Evolutionary conservation across 2,797 vertebrate species (phyloP).

Genomic region (Pelochelys cantorii): DNA sequence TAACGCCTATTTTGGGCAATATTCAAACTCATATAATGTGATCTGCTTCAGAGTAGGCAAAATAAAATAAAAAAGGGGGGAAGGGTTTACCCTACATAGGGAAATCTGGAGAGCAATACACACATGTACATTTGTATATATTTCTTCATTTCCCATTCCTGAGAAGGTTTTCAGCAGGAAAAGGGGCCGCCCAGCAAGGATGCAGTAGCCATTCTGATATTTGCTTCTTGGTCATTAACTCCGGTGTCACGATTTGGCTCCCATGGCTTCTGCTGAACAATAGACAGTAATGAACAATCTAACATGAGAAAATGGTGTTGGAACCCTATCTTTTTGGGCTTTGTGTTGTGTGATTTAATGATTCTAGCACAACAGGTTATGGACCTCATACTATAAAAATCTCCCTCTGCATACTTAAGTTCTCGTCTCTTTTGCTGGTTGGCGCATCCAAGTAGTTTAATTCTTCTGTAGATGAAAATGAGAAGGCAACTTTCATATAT

Average conservation of each 20-base stretch:
- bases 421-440: background rate
- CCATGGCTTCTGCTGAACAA: background rate
- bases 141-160: conserved; percentile 5
- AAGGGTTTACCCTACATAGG: background rate
- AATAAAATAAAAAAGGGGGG: background rate
- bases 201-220: conserved; percentile 7
- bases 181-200: background rate
- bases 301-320: background rate
- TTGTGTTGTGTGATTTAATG: background rate
- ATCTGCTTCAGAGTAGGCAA: background rate
- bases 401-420: background rate
- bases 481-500: background rate
- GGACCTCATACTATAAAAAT: background rate
- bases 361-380: background rate
- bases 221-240: background rate
- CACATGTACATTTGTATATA: background rate
- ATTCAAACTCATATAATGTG: background rate
- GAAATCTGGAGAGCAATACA: conserved; percentile 27
- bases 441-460: background rate
- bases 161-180: background rate
- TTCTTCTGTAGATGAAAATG: background rate
- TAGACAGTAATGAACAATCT: background rate
- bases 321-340: background rate
- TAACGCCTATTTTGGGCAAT: background rate
- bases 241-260: background rate